These are phyloP conservation scores for Chlorops oryzae DNA, from an alignment of 1,140 invertebrate species.

Conservation along the genomic window DNA sequence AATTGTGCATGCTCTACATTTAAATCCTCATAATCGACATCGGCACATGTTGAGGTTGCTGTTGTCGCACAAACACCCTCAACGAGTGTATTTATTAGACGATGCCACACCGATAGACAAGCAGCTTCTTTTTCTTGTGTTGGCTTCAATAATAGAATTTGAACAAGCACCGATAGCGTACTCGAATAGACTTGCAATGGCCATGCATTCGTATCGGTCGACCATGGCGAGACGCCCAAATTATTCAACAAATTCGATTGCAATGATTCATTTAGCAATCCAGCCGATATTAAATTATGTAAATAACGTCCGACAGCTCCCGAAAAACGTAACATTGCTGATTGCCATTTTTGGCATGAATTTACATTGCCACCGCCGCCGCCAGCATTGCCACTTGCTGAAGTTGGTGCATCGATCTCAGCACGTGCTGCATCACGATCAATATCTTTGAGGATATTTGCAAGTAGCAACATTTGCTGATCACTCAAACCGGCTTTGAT, in stretches of 20 bases:
- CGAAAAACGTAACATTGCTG: constrained; percentile 44
- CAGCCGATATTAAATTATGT: constrained; percentile 67
- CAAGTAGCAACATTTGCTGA: constrained; percentile 73
- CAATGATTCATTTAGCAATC: constrained; percentile 60
- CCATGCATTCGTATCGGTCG: constrained; percentile 62
- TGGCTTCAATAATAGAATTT: constrained; percentile 71
- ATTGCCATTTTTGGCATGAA: constrained; percentile 40
- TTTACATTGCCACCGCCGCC: constrained; percentile 3
- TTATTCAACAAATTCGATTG: constrained; percentile 68
- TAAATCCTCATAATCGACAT: constrained; percentile 58
- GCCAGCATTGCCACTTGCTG: background rate
- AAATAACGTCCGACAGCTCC: constrained; percentile 44
- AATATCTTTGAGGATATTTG: constrained; percentile 75
- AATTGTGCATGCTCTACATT: constrained; percentile 95
- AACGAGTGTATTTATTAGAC: constrained; percentile 78
- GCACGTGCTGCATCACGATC: constrained; percentile 60
- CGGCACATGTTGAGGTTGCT: constrained; percentile 13
- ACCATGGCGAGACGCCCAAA: constrained; percentile 70
- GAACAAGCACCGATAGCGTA: constrained; percentile 67
- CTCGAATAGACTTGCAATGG: constrained; percentile 78
- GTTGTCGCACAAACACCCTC: constrained; percentile 59
- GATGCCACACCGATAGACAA: constrained; percentile 84
- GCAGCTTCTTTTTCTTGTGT: constrained; percentile 81
- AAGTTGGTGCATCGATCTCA: constrained; percentile 20
- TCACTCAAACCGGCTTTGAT: constrained; percentile 60